A percentile compares a stretch with the other conserved stretches of the same genome.
phyloP scores from a whole-genome alignment of 2,888 invertebrate genomes.

The Conus canariensis region DNA sequence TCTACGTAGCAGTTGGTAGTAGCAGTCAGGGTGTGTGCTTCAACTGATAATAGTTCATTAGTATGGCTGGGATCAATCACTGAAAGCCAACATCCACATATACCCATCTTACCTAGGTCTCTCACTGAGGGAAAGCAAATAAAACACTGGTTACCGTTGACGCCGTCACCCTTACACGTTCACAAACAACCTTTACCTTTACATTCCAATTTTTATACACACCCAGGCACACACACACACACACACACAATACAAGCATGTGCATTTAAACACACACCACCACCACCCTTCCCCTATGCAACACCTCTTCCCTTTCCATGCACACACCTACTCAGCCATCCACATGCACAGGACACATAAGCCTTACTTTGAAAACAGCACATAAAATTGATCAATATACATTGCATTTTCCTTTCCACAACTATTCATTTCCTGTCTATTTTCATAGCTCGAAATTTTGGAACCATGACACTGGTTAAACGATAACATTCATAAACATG shows the following conservation, averaged over 20 bases:
- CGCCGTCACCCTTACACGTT: neutral
- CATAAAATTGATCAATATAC: no score
- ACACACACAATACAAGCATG: neutral
- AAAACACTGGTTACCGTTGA: constrained; percentile 17
- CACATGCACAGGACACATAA: no score
- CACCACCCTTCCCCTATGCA: no score
- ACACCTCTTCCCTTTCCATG: no score
- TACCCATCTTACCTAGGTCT: constrained; percentile 52
- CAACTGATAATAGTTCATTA: constrained; percentile 12
- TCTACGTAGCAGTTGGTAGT: neutral
- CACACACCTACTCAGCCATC: no score
- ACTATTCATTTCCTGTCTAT: no score
- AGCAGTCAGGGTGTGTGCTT: neutral
- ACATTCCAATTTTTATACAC: neutral
- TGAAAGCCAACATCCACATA: constrained; percentile 25
- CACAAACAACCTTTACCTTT: neutral
- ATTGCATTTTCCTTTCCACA: no score
- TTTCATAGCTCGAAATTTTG: no score
- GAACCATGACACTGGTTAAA: no score
- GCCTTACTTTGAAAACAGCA: no score
- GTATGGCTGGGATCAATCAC: constrained; percentile 4
- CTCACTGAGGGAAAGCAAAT: constrained; percentile 51
- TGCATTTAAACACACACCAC: no score
- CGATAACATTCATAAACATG: no score
- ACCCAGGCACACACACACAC: neutral